These are phyloP conservation scores for Hirtodrosophila histrioides DNA, from an alignment of 2,888 invertebrate genomes.

Conservation along the genomic window DNA sequence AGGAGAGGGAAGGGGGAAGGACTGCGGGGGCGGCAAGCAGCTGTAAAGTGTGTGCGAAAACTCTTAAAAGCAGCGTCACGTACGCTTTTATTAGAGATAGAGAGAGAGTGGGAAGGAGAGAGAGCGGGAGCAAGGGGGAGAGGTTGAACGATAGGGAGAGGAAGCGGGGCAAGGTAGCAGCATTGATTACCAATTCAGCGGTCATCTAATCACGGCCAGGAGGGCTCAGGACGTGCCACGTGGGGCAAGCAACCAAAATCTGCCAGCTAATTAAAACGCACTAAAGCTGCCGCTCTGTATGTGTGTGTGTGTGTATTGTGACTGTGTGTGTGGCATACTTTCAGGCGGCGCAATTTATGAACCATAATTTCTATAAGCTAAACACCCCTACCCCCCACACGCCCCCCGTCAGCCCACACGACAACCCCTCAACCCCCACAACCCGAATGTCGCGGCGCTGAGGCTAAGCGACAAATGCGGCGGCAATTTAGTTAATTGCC, in stretches of 20 bases:
- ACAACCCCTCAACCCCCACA: conserved; percentile 24
- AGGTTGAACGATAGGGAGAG: not conserved
- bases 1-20: not conserved
- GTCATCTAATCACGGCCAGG: conserved; percentile 71
- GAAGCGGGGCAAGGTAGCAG: conserved; percentile 55
- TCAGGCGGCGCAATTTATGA: conserved; percentile 66
- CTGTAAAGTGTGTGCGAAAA: conserved; percentile 71
- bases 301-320: conserved; percentile 8
- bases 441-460: conserved; percentile 28
- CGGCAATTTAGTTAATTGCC: conserved; percentile 83
- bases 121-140: not conserved
- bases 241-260: conserved; percentile 31
- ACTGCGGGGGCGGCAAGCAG: conserved; percentile 3
- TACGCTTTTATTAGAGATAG: conserved; percentile 80
- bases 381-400: conserved; percentile 2
- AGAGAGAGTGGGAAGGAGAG: not conserved
- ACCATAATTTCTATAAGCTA: conserved; percentile 75
- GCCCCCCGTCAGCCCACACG: conserved; percentile 12
- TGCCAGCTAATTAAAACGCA: conserved; percentile 76
- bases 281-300: conserved; percentile 47
- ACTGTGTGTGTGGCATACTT: conserved; percentile 43
- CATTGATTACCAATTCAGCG: conserved; percentile 84
- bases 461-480: conserved; percentile 81
- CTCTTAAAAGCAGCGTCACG: conserved; percentile 77
- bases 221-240: conserved; percentile 49